A percentile compares a stretch with the other conserved stretches of the same genome.
Conservation (phyloP, 2,797 vertebrate genomes). For the Lycodopsis pacificus region DNA sequence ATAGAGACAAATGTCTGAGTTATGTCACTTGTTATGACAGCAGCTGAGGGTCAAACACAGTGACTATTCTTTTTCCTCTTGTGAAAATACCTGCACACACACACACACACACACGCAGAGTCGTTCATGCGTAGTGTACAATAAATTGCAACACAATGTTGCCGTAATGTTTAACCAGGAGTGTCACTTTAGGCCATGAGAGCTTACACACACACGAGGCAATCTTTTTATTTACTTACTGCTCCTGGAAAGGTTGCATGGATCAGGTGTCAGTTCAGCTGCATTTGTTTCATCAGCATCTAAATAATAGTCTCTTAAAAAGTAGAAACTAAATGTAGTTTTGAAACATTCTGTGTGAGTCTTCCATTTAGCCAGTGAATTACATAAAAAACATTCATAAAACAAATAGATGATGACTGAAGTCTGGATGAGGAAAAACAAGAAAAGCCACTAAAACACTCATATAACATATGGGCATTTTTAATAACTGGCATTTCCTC, state of each 20-base stretch:
- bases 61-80: background rate
- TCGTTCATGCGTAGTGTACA: too few relatives aligned
- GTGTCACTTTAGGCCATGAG: background rate
- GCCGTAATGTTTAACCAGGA: slow-evolving; percentile 50
- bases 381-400: background rate
- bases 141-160: too few relatives aligned
- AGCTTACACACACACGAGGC: background rate
- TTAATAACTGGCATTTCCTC: slow-evolving; percentile 4
- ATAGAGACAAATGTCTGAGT: background rate
- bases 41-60: background rate
- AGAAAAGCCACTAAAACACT: background rate
- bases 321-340: background rate
- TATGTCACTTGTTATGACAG: background rate
- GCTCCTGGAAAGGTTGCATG: background rate
- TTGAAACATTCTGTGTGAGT: background rate
- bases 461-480: background rate
- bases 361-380: background rate
- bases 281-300: background rate
- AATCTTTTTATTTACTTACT: background rate
- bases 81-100: slow-evolving; percentile 12
- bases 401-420: background rate
- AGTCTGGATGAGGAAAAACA: background rate
- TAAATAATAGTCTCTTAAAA: background rate
- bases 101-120: background rate
- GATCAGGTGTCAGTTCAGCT: background rate